Evolutionary conservation across 2,888 invertebrate species (phyloP).

Genomic region (Alviniconcha strummeri): DNA sequence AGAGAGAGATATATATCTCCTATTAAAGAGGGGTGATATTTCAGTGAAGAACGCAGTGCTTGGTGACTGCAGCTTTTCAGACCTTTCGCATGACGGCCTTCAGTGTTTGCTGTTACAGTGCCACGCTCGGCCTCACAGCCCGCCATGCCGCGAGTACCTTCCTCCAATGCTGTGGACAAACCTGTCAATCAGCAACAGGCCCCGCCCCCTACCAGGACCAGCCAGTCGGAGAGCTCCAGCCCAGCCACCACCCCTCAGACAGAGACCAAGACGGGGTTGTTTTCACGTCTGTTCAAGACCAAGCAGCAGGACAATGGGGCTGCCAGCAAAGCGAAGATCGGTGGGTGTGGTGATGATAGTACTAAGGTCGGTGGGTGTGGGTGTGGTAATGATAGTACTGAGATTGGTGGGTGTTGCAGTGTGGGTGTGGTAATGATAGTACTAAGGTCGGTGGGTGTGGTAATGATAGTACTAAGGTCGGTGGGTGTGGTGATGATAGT

Average conservation of each 20-base stretch:
- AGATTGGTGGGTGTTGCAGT: too few species aligned
- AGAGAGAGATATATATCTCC: too few species aligned
- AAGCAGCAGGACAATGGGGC: constrained; percentile 25
- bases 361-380: background rate
- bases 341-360: background rate
- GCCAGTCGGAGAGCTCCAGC: constrained; percentile 38
- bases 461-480: background rate
- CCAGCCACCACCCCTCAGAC: constrained; percentile 43
- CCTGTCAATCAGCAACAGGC: constrained; percentile 36
- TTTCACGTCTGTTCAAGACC: constrained; percentile 67
- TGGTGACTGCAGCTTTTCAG: background rate
- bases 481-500: background rate
- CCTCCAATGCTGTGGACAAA: constrained; percentile 45
- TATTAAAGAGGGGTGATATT: too few species aligned
- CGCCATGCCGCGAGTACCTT: constrained; percentile 44
- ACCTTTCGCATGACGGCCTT: background rate
- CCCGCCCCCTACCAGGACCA: constrained; percentile 35
- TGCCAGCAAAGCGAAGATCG: constrained; percentile 17
- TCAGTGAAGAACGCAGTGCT: too few species aligned
- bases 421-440: too few species aligned
- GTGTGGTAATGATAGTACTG: background rate
- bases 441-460: background rate
- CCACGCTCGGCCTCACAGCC: constrained; percentile 59
- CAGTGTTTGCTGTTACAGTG: constrained; percentile 40
- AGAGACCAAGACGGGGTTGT: constrained; percentile 65